Evolutionary conservation across 2,797 vertebrate genomes (phyloP), one percentile per base, ranked within the genome.

Genomic region (Coregonus suidteri): DNA sequence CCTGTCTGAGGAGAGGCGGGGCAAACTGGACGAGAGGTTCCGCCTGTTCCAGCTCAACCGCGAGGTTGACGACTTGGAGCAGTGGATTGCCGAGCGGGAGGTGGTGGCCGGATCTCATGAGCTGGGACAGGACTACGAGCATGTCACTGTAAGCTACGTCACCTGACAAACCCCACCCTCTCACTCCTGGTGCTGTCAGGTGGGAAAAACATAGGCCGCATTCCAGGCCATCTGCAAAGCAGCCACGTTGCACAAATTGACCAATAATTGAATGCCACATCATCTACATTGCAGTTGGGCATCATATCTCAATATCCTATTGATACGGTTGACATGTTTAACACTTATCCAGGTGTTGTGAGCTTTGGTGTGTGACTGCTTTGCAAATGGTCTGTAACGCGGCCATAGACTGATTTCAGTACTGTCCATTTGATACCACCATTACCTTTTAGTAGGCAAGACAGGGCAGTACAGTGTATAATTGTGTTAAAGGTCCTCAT

Each of bases 71-170:
- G 98, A 99, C 89, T 92, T 99, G 93, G 98, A 99, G 86, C 98
- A 99, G 87, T 99, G 98, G 98, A 99, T 99, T 0, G 97, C 98
- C 0, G 98, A 99, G 89, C 88, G 98, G 85, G 98, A 99, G 84
- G 97, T 99, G 92, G 98, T 99, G 75, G 98, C 98, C 0, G 98
- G 97, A 2, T 99, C 98, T 0, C 98, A 99, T 0, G 98, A 99
- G 86, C 93, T 99, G 90, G 98, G 98, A 0, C 97, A 99, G 90
- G 97, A 99, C 91, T 98, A 98, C 0, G 98, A 99, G 73, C 97
- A 98, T 0, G 97, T 98, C 77, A 98, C 97, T 6, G 97, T 97
- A 78, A 94, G 95, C 13, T 4, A 16, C 31, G 18, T 1, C 70
- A 53, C 70, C 6, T 31, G 25, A 34, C 64, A 66, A 66, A 65